Evolutionary conservation across 2,888 invertebrate species (phyloP).

Genomic region (Scelioninae gen. 1): DNA sequence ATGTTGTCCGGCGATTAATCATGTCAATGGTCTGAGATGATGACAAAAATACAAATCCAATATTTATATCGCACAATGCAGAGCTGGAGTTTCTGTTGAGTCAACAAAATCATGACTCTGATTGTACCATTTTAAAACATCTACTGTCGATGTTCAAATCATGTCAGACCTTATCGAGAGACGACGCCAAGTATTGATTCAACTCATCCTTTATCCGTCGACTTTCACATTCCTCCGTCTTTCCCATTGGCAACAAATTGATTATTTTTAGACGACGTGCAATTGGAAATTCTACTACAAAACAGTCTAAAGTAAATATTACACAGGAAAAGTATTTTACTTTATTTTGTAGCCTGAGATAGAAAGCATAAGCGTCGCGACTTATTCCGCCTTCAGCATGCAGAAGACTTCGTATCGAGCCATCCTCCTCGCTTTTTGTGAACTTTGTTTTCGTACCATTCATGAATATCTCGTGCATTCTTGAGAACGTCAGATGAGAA

Average conservation of each 20-base stretch:
- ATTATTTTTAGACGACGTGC: constrained; percentile 70
- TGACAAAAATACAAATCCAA: constrained; percentile 46
- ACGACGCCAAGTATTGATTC: constrained; percentile 69
- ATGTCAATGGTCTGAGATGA: constrained; percentile 20
- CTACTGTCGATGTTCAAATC: constrained; percentile 67
- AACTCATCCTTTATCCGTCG: constrained; percentile 65
- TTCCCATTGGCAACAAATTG: constrained; percentile 66
- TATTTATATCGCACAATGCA: constrained; percentile 55
- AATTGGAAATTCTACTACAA: constrained; percentile 68
- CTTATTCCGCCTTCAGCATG: constrained; percentile 61
- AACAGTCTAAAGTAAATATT: constrained; percentile 69
- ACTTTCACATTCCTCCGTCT: constrained; percentile 53
- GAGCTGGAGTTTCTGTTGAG: constrained; percentile 51
- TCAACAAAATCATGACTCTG: constrained; percentile 64
- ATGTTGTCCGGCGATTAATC: too few relatives aligned
- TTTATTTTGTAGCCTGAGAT: constrained; percentile 66
- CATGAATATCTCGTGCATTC: constrained; percentile 65
- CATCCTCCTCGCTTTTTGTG: constrained; percentile 55
- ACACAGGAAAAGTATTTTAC: constrained; percentile 67
- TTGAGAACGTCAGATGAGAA: constrained; percentile 66
- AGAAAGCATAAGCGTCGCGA: constrained; percentile 64
- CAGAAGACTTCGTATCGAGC: constrained; percentile 59
- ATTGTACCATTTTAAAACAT: constrained; percentile 67
- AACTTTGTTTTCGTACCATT: constrained; percentile 67
- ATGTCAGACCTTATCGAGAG: constrained; percentile 67